Conservation (phyloP, 2,888 invertebrate species). For the Tetranychus piercei region DNA sequence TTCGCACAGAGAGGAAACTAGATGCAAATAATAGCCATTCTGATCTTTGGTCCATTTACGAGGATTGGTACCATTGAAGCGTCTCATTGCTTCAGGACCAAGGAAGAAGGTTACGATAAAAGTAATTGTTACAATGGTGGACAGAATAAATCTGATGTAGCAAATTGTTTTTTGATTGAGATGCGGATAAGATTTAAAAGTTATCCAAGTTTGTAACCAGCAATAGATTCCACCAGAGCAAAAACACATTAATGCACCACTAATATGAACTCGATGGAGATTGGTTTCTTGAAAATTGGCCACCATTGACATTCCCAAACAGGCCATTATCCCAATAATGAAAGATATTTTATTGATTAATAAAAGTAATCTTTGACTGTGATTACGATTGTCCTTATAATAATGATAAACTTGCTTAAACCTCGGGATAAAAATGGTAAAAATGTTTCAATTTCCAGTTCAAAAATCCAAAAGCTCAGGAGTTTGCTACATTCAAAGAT, state of each 20-base stretch:
- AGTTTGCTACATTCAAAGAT: too few relatives aligned
- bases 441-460: too few relatives aligned
- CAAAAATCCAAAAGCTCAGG: too few relatives aligned
- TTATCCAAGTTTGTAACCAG: constrained; percentile 48
- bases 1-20: constrained; percentile 45
- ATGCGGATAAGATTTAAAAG: constrained; percentile 39
- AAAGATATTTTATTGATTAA: constrained; percentile 42
- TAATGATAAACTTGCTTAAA: constrained; percentile 40
- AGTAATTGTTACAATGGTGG: constrained; percentile 37
- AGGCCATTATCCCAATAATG: constrained; percentile 43
- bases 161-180: constrained; percentile 38
- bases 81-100: constrained; percentile 26
- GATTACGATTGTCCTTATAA: constrained; percentile 28
- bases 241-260: constrained; percentile 53
- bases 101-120: constrained; percentile 29
- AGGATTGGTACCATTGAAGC: constrained; percentile 31
- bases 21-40: constrained; percentile 47
- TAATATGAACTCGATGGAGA: constrained; percentile 46
- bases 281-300: constrained; percentile 41
- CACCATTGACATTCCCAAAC: constrained; percentile 38
- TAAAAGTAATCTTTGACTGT: constrained; percentile 34
- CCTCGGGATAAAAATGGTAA: too few relatives aligned
- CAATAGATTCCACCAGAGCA: constrained; percentile 58
- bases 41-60: constrained; percentile 40
- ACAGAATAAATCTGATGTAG: constrained; percentile 39